Evolutionary conservation across 2,113 vertebrate species (phyloP).

Genomic region (Notechis scutatus): DNA sequence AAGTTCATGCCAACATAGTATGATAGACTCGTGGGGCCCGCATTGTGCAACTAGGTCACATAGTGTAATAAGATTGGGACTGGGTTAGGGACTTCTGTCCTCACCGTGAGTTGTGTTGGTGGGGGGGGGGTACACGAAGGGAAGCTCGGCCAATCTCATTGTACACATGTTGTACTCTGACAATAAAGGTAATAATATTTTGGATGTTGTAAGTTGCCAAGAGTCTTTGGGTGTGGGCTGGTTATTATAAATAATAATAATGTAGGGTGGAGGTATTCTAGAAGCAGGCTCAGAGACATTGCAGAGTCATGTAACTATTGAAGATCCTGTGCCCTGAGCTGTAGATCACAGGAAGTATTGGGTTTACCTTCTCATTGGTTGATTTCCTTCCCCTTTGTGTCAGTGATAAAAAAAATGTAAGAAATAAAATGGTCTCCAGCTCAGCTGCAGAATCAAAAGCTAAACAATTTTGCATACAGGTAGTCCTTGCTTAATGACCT

Average conservation of each 20-base stretch:
- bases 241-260: not conserved
- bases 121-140: too few species aligned
- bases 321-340: not conserved
- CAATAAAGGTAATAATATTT: not conserved
- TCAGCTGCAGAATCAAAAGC: not conserved
- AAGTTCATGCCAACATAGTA: too few species aligned
- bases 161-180: too few species aligned
- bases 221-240: not conserved
- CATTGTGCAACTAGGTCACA: too few species aligned
- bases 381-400: not conserved
- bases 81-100: too few species aligned
- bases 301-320: not conserved
- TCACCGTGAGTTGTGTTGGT: too few species aligned
- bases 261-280: not conserved
- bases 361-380: not conserved
- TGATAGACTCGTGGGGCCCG: too few species aligned
- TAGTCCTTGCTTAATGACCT: not conserved
- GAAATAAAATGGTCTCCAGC: not conserved
- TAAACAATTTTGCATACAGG: not conserved
- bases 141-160: too few species aligned
- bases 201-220: not conserved
- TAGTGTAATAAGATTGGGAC: too few species aligned
- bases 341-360: not conserved
- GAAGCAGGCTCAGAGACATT: not conserved
- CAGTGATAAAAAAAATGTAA: not conserved